Evolutionary conservation across 2,113 vertebrate genomes (phyloP), one percentile per base, ranked within the genome.

Genomic region (Andinoacara biseriatus): DNA sequence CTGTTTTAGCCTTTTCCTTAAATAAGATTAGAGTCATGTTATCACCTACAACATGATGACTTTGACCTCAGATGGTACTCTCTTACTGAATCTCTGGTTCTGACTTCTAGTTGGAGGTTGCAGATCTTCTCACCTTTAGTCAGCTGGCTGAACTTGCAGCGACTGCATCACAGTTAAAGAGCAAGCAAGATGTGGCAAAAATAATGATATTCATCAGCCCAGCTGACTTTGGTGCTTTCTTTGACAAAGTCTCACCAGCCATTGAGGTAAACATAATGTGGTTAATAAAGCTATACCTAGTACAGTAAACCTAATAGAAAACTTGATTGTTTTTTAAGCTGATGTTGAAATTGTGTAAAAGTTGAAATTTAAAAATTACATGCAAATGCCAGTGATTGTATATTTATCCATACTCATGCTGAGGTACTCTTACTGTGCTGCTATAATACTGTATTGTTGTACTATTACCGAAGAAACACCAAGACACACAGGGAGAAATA

Each of bases 221-320:
- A 24, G n/a, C 11, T 80, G 76, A 90, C 31, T 88, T 90, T 62
- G 81, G 58, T 54, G 20, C 29, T 65, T 95, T 95, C 81, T 94
- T 94, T 85, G 89, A 94, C 31, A 26, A 14, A 22, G 84, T 94
- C 18, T 90, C 92, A 72, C 89, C 87, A 4, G 82, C 82, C 2
- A 91, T 94, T 78, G 38, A 88, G 86, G 94, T 95, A 83, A 86
- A 43, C 20, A n/a, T 22, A n/a, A n/a, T n/a, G 22, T 56, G n/a
- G 2, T 56, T 5, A 56, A 56, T 10, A 56, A 56, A 56, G 54
- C 9, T 56, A 56, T 0, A 57, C 10, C n/a, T n/a, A n/a, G n/a
- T 6, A 13, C 22, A 14, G 2, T 7, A 24, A 24, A 24, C 56
- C 24, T 1, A 1, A 13, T 13, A 58, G 10, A 58, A 24, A 58